phyloP scores from a whole-genome alignment of 2,113 vertebrate species.

The Thalassoma bifasciatum region DNA sequence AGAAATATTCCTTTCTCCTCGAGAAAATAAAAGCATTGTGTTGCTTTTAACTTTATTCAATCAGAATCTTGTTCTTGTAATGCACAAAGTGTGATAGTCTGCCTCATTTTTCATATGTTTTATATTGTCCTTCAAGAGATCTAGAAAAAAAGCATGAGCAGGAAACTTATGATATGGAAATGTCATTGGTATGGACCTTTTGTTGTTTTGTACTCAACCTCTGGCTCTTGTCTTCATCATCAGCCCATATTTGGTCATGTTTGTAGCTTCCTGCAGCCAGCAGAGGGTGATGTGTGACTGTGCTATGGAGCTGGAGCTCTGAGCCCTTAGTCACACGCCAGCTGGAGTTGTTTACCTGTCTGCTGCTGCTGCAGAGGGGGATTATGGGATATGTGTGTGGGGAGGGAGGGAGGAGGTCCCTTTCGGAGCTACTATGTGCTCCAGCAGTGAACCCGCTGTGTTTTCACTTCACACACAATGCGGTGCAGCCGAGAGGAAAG shows the following conservation, averaged over 20 bases:
- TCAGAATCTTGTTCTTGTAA: too few relatives aligned
- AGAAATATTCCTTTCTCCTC: too few relatives aligned
- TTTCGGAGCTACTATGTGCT: conserved; percentile 25
- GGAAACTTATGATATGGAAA: too few relatives aligned
- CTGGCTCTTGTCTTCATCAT: not conserved
- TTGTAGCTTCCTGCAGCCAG: conserved; percentile 9
- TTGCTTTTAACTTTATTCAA: too few relatives aligned
- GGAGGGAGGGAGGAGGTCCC: not conserved
- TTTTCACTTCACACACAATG: conserved; percentile 32
- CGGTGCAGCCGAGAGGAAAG: conserved; percentile 9
- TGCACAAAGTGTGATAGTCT: too few relatives aligned
- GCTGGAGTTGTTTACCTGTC: conserved; percentile 76
- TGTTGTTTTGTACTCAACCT: not conserved
- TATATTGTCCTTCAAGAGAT: too few relatives aligned
- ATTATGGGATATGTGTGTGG: conserved; percentile 53
- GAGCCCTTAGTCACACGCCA: conserved; percentile 54
- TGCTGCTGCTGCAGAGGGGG: conserved; percentile 62
- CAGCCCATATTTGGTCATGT: conserved; percentile 14
- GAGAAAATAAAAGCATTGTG: too few relatives aligned
- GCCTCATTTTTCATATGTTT: too few relatives aligned
- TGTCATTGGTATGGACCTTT: too few relatives aligned
- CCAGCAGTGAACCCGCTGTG: conserved; percentile 31
- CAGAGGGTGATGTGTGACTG: conserved; percentile 34
- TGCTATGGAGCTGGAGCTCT: not conserved
- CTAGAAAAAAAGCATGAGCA: too few relatives aligned